A percentile compares a stretch with the other conserved stretches of the same genome.
Conservation (phyloP, 2,888 invertebrate species). For the Synergus umbraculus region DNA sequence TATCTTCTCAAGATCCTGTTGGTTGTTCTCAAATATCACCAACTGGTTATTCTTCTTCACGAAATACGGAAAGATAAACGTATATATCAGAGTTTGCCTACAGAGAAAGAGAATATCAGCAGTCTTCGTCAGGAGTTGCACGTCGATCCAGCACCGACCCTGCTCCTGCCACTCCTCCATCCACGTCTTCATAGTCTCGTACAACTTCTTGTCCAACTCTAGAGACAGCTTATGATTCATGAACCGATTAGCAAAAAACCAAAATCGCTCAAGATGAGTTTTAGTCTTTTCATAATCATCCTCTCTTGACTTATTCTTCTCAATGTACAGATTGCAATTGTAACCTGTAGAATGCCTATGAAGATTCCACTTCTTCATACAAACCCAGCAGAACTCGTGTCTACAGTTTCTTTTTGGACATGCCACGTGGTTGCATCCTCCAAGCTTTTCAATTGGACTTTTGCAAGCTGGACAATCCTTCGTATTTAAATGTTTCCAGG, state of each 20-base stretch:
- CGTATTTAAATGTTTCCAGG: constrained; percentile 84
- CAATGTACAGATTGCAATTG: too few relatives aligned
- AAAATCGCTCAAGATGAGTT: constrained; percentile 90
- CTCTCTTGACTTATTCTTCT: constrained; percentile 85
- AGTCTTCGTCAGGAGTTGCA: constrained; percentile 98
- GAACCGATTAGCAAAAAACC: constrained; percentile 98
- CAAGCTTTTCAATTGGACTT: constrained; percentile 97
- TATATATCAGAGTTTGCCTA: constrained; percentile 98
- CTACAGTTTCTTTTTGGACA: constrained; percentile 99
- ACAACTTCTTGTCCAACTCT: constrained; percentile 97
- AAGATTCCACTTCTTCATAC: constrained; percentile 98
- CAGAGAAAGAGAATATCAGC: constrained; percentile 98
- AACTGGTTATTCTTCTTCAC: constrained; percentile 98
- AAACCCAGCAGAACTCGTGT: constrained; percentile 99
- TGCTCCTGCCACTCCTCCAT: constrained; percentile 99
- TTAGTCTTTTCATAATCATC: constrained; percentile 97
- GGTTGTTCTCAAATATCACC: constrained; percentile 99
- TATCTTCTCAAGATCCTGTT: constrained; percentile 97
- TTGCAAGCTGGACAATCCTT: constrained; percentile 98
- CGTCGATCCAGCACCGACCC: constrained; percentile 99
- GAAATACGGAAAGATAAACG: constrained; percentile 99
- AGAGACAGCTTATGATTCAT: constrained; percentile 99
- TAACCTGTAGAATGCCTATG: constrained; percentile 83
- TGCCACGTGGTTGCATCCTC: constrained; percentile 99
- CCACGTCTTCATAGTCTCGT: constrained; percentile 96